Base-by-base conservation (phyloP, 2,113 vertebrate species). In the Xiphias gladius region DNA sequence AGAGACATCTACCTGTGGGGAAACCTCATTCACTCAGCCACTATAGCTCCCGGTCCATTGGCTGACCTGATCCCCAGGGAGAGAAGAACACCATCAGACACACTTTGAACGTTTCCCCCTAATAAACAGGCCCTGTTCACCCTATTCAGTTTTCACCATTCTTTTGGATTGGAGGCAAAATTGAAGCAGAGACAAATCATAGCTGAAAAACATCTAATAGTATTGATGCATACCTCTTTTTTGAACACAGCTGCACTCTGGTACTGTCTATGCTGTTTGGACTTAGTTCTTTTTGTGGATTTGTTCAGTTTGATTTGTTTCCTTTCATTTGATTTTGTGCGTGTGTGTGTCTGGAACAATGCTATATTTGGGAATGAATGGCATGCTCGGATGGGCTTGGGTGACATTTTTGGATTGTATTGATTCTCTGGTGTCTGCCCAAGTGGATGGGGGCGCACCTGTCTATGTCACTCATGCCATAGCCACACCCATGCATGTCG, bases 341-440 rank as follows among this genome's bases (percentile, higher is more conserved):
- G 85, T 88, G 86, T 92, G 84, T 86, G 87, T 91, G 90, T 92
- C 85, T 92, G 64, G 83, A 92, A 84, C 68, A 88, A 76, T 92
- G 93, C 93, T 93, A 80, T 90, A 88, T 81, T 89, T 91, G 92
- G 93, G 85, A 90, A 93, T 90, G 92, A 88, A 86, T 89, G 94
- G 95, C 95, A 96, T 96, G 95, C 93, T 93, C 91, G 93, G 92
- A 94, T 92, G 89, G 93, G 86, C 91, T 91, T 89, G 87, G 91
- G 93, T 92, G 90, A 94, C 92, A 84, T 87, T 92, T 89, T 92
- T 85, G 79, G 80, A 92, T 89, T 91, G 91, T 90, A 87, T 76
- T 84, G 73, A 87, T 91, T 83, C 79, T 84, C 79, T 50, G 91
- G 88, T 91, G 88, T 90, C 80, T 76, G 92, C 89, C 89, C 89